Conservation (phyloP, 2,797 vertebrate species). For the Stomatorhinus walkeri region DNA sequence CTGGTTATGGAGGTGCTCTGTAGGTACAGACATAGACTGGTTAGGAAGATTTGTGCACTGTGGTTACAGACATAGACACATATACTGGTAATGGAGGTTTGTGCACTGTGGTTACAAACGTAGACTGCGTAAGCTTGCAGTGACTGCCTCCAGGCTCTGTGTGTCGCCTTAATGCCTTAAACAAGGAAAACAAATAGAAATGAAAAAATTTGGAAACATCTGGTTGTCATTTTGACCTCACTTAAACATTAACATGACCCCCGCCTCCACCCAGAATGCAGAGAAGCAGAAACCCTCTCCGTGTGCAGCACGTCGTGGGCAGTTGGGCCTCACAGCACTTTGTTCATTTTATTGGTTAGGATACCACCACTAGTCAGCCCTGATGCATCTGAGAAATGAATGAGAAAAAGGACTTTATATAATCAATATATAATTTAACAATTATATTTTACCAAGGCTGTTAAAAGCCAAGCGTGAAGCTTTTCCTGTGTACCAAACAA, state of each 20-base stretch:
- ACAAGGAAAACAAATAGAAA: conserved; percentile 15
- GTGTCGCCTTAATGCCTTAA: conserved; percentile 2
- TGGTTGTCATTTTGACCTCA: conserved; percentile 20
- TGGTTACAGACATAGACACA: neutral
- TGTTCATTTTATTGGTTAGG: neutral
- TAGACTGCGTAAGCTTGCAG: neutral
- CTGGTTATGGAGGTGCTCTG: neutral
- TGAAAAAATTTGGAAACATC: conserved; percentile 21
- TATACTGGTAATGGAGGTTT: neutral
- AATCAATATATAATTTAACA: neutral
- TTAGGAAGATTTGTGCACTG: neutral
- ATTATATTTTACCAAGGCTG: neutral
- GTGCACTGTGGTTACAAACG: neutral
- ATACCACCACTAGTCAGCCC: neutral
- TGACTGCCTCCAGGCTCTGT: neutral
- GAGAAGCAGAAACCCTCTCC: neutral
- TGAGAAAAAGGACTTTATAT: neutral
- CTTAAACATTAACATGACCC: neutral
- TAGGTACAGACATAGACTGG: neutral
- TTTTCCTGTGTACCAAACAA: neutral
- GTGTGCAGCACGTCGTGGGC: neutral
- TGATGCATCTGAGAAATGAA: neutral
- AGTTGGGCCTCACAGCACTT: neutral
- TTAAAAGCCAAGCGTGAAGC: neutral
- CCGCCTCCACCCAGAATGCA: neutral